Evolutionary conservation across 1,140 invertebrate species (phyloP), one percentile per base, ranked within the genome.

Genomic region (Drosophila nikananu): DNA sequence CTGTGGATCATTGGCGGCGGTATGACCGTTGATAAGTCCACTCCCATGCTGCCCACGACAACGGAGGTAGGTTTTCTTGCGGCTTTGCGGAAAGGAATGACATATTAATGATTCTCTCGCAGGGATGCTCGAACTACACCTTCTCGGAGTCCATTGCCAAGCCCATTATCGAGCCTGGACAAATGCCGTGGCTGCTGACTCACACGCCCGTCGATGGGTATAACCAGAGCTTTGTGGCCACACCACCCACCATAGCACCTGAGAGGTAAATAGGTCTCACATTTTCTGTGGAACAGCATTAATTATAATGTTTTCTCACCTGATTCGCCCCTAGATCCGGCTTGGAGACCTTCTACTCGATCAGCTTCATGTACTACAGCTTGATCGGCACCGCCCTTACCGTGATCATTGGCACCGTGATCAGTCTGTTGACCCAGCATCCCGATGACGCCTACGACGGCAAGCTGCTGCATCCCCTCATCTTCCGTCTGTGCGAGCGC

Each of bases 301-400:
- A 7, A 60, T 5, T 41, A 23, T 13, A 15, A n/a, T 41, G 39
- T 80, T 46, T 8, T 6, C 25, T 52, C 12, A 13, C 8, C 2
- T 44, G 41, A 2, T 19, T 44, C 9, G 4, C 9, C n/a, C n/a
- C 4, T 84, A 95, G 95, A 27, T 94, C 95, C 73, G 90, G 94
- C 19, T 52, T 96, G 10, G 93, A 95, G 21, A 93, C 93, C 17
- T 86, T 96, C 10, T 96, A 96, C 79, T 94, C 95, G 8, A 95
- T 96, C 41, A 96, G 95, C 7, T 97, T 96, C 82, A 97, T 97
- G 96, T 97, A 96, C 86, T 96, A 97, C 84, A 95, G 95, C 25
- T 86, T 96, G 5, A 94, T 96, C 42, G 96, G 96, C 3, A 96
- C 95, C 54, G 75, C 95, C 15, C 94, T 96, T 25, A 96, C 96